These are phyloP conservation scores for Ahaetulla prasina DNA, from an alignment of 2,113 vertebrate species.

Conservation along the genomic window DNA sequence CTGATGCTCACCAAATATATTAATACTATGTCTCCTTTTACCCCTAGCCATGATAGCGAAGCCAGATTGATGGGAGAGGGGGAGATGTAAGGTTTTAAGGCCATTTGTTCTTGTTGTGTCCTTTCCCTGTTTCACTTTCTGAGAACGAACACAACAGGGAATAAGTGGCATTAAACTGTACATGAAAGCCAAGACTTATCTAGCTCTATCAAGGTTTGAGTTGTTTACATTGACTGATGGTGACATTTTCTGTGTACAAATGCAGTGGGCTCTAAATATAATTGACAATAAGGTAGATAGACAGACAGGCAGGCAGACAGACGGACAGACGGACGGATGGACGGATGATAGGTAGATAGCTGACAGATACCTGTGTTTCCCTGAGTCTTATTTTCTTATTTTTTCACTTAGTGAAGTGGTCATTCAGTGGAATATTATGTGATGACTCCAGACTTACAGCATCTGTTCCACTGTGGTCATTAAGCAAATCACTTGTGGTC, in stretches of 20 bases:
- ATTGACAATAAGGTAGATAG: background rate
- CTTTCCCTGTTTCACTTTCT: background rate
- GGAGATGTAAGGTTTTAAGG: background rate
- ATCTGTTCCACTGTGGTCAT: background rate
- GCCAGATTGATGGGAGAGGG: background rate
- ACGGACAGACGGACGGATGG: background rate
- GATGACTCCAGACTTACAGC: background rate
- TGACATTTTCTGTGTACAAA: background rate
- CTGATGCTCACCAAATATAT: background rate
- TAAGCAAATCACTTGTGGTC: background rate
- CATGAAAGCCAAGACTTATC: background rate
- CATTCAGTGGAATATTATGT: background rate
- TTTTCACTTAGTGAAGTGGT: background rate
- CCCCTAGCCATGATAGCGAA: background rate
- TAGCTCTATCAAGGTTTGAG: background rate
- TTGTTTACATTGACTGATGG: background rate
- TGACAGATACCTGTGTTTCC: too few species aligned
- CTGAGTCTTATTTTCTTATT: too few species aligned
- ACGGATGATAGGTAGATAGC: too few species aligned
- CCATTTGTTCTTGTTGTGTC: background rate
- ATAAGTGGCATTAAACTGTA: background rate
- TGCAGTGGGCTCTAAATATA: background rate
- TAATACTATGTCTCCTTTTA: background rate
- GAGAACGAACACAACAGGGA: background rate
- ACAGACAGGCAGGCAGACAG: background rate